These are phyloP conservation scores for Embidobia sp. DNA, from an alignment of 2,888 invertebrate genomes.

Conservation along the genomic window DNA sequence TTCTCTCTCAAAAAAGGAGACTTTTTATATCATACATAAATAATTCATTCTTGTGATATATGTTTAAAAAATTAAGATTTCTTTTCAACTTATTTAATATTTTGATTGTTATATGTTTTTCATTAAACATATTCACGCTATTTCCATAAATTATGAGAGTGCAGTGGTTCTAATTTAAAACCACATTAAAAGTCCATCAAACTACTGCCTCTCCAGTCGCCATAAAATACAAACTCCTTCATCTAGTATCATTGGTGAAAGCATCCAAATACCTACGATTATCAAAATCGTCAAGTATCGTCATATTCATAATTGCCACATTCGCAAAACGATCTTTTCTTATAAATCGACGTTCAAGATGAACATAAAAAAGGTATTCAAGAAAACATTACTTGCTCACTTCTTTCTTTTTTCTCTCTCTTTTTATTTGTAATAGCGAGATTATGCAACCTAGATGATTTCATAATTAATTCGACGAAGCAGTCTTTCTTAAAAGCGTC, in stretches of 20 bases:
- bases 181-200: conserved; percentile 28
- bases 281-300: conserved; percentile 22
- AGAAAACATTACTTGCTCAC: conserved; percentile 1
- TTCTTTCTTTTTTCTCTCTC: background rate
- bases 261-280: conserved; percentile 11
- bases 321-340: conserved; percentile 18
- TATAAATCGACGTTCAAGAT: background rate
- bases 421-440: conserved; percentile 3
- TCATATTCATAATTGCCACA: conserved; percentile 8
- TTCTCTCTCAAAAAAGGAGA: no score
- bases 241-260: background rate
- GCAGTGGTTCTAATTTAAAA: conserved; percentile 22
- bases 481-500: conserved; percentile 12
- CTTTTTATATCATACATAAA: no score
- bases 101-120: no score
- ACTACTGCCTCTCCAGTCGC: background rate
- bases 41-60: no score
- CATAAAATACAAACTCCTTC: conserved; percentile 17
- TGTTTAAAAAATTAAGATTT: no score
- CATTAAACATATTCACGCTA: background rate
- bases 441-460: conserved; percentile 28
- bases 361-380: conserved; percentile 11
- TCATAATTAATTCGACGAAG: conserved; percentile 35
- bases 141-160: conserved; percentile 3
- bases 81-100: no score